These are phyloP conservation scores for Linepithema humile DNA, from an alignment of 1,140 invertebrate genomes.

Conservation along the genomic window DNA sequence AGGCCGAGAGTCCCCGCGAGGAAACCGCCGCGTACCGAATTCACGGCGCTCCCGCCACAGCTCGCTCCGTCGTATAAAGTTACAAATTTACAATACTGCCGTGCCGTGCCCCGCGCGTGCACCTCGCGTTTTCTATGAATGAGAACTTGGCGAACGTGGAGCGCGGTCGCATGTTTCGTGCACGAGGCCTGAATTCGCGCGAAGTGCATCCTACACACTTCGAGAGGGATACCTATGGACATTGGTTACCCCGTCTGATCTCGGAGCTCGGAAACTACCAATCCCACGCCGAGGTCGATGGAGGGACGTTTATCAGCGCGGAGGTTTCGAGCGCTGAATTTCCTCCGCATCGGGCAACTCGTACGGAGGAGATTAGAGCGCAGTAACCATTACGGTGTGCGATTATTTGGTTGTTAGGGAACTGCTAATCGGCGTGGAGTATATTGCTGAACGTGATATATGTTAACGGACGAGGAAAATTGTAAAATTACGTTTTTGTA, in stretches of 20 bases:
- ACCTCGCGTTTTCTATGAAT: background rate
- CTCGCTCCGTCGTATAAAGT: slow-evolving; percentile 54
- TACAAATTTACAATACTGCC: slow-evolving; percentile 64
- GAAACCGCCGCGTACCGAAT: slow-evolving; percentile 42
- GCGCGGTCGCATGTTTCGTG: slow-evolving; percentile 2
- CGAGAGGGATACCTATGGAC: background rate
- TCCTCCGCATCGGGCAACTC: slow-evolving; percentile 35
- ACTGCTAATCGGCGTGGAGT: slow-evolving; percentile 1
- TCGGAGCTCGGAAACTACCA: background rate
- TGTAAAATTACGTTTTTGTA: background rate
- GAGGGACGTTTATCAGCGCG: slow-evolving; percentile 25
- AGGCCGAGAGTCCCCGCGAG: background rate
- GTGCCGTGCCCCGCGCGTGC: background rate
- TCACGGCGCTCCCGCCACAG: slow-evolving; percentile 44
- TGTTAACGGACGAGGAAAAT: background rate
- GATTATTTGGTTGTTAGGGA: slow-evolving; percentile 4
- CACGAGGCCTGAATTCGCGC: slow-evolving; percentile 11
- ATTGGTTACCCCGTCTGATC: background rate
- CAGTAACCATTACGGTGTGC: background rate
- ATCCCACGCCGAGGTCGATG: background rate
- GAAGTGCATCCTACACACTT: background rate
- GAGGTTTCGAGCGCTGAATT: slow-evolving; percentile 7
- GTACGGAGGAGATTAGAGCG: slow-evolving; percentile 28
- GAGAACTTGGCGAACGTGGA: background rate
- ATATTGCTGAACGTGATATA: too few relatives aligned